These are phyloP conservation scores for Pontoporia blainvillei DNA, from an alignment of 2,113 vertebrate genomes.

Conservation along the genomic window DNA sequence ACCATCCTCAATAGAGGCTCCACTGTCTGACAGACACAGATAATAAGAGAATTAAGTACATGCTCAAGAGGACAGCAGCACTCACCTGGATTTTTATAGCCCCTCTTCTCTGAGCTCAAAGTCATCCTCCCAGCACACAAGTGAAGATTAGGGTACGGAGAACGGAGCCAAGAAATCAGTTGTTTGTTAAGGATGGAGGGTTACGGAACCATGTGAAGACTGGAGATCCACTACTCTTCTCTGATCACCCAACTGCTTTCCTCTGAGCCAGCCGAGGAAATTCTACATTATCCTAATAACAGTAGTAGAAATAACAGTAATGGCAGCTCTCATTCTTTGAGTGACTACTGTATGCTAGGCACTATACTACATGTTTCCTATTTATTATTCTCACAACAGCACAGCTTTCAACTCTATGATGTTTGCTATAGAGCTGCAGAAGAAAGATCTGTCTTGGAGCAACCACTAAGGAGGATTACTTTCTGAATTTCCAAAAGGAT, in stretches of 20 bases:
- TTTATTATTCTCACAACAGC: not conserved
- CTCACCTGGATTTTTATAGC: not conserved
- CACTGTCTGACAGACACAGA: not conserved
- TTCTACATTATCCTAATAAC: not conserved
- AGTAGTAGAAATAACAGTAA: not conserved
- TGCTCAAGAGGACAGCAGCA: not conserved
- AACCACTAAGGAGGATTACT: not conserved
- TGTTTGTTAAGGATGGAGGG: not conserved
- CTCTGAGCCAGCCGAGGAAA: not conserved
- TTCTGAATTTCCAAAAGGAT: constrained; percentile 12
- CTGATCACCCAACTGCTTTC: not conserved
- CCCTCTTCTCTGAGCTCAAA: not conserved
- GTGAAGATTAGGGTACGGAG: not conserved
- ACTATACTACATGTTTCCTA: not conserved
- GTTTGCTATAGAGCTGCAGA: not conserved
- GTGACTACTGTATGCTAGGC: not conserved
- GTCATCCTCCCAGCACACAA: not conserved
- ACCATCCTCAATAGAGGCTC: not conserved
- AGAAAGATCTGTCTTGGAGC: not conserved
- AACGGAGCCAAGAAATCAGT: not conserved
- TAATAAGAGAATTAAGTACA: not conserved
- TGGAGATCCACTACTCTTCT: not conserved
- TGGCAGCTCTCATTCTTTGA: not conserved
- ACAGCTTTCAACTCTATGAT: not conserved
- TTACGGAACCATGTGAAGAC: not conserved